Evolutionary conservation across 2,888 invertebrate species (phyloP).

Genomic region (Pardosa pseudoannulata): DNA sequence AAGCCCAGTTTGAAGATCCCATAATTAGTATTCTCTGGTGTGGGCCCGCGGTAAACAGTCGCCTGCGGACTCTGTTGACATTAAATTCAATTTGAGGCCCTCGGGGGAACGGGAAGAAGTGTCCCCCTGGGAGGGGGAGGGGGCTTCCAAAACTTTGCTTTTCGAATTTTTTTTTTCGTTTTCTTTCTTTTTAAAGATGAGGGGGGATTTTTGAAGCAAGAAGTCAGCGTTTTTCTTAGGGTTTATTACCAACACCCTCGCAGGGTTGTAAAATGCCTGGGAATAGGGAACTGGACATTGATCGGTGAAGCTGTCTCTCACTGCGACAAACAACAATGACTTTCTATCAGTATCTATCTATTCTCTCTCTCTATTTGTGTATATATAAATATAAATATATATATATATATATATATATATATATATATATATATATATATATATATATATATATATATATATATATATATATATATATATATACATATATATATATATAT

Average conservation of each 20-base stretch:
- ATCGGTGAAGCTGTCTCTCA: too few relatives aligned
- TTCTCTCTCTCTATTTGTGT: too few relatives aligned
- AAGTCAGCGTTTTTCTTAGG: conserved; percentile 17
- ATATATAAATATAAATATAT: too few relatives aligned
- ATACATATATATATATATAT: too few relatives aligned
- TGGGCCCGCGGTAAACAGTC: conserved; percentile 65
- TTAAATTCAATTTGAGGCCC: conserved; percentile 68
- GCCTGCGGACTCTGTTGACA: conserved; percentile 68
- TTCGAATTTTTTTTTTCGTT: too few relatives aligned
- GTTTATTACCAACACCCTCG: conserved; percentile 4
- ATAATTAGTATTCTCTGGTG: conserved; percentile 71
- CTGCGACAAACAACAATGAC: too few relatives aligned
- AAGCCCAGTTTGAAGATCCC: conserved; percentile 65
- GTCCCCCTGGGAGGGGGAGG: conserved; percentile 33
- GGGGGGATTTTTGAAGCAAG: neutral
- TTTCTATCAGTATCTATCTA: too few relatives aligned
- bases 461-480: too few relatives aligned
- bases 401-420: too few relatives aligned
- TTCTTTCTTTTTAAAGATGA: neutral
- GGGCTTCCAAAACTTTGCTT: neutral
- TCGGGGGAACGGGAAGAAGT: conserved; percentile 56
- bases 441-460: too few relatives aligned
- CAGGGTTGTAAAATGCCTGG: neutral
- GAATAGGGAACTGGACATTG: neutral
- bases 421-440: too few relatives aligned